phyloP scores from a whole-genome alignment of 2,797 vertebrate genomes.

The Platyrinchus mystaceus region DNA sequence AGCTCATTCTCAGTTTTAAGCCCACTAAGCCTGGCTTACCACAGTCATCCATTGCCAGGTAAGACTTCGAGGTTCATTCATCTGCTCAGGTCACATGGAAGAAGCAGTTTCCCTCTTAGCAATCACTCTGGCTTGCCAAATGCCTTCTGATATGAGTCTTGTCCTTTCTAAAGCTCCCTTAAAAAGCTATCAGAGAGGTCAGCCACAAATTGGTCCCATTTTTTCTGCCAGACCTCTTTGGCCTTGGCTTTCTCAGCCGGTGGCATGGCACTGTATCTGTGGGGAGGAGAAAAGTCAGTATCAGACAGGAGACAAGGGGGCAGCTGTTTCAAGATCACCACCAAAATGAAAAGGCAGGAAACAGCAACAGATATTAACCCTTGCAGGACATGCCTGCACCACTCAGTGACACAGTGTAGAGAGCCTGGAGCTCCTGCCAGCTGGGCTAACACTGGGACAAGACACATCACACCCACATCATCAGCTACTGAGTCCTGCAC shows the following conservation, averaged over 20 bases:
- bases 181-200: slow-evolving; percentile 34
- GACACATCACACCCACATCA: background rate
- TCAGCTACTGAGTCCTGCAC: background rate
- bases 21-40: background rate
- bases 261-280: slow-evolving; percentile 86
- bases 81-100: background rate
- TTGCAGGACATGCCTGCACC: background rate
- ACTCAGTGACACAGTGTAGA: fast-evolving
- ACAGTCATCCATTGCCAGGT: background rate
- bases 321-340: slow-evolving; percentile 12
- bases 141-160: background rate
- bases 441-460: background rate
- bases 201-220: slow-evolving; percentile 85
- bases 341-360: slow-evolving; percentile 2
- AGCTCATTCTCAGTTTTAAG: background rate
- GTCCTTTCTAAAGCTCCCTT: background rate
- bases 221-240: slow-evolving; percentile 78
- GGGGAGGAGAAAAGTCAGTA: slow-evolving; percentile 3
- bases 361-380: slow-evolving; percentile 25
- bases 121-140: background rate
- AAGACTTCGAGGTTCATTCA: background rate
- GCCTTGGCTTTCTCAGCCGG: slow-evolving; percentile 73
- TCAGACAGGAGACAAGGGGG: background rate
- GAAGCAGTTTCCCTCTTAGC: background rate
- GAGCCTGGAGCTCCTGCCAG: background rate